Percentiles rank a stretch among this genome's conserved stretches.
Evolutionary conservation across 2,888 invertebrate species (phyloP).

Genomic region (Hypomecis atomaria): DNA sequence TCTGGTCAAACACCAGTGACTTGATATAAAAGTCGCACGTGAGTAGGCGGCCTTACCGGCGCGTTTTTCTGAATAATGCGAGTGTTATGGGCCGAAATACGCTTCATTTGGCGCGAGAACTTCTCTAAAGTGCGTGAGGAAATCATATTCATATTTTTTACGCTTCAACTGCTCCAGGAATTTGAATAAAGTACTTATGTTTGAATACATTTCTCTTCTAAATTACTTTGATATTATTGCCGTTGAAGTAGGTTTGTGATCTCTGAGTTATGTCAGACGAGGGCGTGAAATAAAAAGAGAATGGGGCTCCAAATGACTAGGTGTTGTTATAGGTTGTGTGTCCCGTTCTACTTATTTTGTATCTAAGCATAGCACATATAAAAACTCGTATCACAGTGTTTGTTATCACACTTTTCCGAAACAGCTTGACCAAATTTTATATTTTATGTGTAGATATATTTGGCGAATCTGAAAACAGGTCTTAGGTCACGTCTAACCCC

Average conservation of each 20-base stretch:
- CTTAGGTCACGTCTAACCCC: too few species aligned
- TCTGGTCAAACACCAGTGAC: too few species aligned
- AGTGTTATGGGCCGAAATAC: conserved; percentile 81
- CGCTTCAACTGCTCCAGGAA: conserved; percentile 78
- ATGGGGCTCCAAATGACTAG: not conserved
- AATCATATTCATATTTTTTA: conserved; percentile 84
- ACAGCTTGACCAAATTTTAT: too few species aligned
- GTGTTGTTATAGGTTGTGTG: not conserved
- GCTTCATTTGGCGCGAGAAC: conserved; percentile 81
- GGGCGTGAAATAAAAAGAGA: conserved; percentile 4
- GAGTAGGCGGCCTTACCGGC: conserved; percentile 24
- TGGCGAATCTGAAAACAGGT: too few species aligned
- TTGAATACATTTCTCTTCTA: conserved; percentile 47
- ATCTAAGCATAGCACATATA: too few species aligned
- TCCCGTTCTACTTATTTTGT: too few species aligned
- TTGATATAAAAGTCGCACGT: conserved; percentile 14
- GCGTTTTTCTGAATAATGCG: conserved; percentile 74
- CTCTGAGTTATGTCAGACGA: conserved; percentile 20
- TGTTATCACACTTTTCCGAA: too few species aligned
- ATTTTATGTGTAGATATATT: too few species aligned
- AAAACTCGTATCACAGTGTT: too few species aligned
- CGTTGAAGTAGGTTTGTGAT: conserved; percentile 27
- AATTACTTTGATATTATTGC: conserved; percentile 45
- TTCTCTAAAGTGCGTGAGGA: conserved; percentile 75
- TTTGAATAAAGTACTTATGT: conserved; percentile 72